These are phyloP conservation scores for Drosophila chauvacae DNA, from an alignment of 1,140 invertebrate species.

Conservation along the genomic window DNA sequence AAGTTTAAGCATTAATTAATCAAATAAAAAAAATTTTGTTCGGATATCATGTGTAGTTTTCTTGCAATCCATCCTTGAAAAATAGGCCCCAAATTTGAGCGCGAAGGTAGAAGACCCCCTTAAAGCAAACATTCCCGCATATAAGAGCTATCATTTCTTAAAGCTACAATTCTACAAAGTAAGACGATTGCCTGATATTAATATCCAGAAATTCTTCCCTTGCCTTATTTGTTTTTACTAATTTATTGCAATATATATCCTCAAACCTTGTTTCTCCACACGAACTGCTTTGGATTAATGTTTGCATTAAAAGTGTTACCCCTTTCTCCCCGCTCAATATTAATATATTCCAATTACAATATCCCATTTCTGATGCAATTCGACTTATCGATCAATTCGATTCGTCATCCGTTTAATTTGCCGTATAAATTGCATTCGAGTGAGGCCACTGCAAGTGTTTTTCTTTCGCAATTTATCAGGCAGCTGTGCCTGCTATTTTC, in stretches of 20 bases:
- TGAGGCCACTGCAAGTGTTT: conserved; percentile 19
- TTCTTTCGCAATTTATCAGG: conserved; percentile 47
- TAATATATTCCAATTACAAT: conserved; percentile 7
- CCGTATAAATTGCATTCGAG: conserved; percentile 24
- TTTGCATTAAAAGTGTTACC: neutral
- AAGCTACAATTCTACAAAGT: neutral
- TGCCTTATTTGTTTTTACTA: neutral
- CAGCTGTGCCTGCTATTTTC: conserved; percentile 33
- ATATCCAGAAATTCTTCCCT: neutral
- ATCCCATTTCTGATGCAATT: conserved; percentile 7
- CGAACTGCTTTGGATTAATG: conserved; percentile 4
- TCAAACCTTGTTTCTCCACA: neutral
- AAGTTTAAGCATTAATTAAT: too few relatives aligned
- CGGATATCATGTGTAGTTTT: too few relatives aligned
- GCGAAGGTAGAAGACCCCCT: too few relatives aligned
- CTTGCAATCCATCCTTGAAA: too few relatives aligned
- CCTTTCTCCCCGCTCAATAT: neutral
- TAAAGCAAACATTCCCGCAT: neutral
- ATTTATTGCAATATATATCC: neutral
- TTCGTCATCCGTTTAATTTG: conserved; percentile 22
- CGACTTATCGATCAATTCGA: conserved; percentile 23
- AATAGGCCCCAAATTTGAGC: too few relatives aligned
- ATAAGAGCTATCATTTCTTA: neutral
- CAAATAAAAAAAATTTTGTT: too few relatives aligned
- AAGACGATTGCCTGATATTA: neutral